Evolutionary conservation across 2,797 vertebrate genomes (phyloP), one percentile per base, ranked within the genome.

Genomic region (Tarsius wallacei): DNA sequence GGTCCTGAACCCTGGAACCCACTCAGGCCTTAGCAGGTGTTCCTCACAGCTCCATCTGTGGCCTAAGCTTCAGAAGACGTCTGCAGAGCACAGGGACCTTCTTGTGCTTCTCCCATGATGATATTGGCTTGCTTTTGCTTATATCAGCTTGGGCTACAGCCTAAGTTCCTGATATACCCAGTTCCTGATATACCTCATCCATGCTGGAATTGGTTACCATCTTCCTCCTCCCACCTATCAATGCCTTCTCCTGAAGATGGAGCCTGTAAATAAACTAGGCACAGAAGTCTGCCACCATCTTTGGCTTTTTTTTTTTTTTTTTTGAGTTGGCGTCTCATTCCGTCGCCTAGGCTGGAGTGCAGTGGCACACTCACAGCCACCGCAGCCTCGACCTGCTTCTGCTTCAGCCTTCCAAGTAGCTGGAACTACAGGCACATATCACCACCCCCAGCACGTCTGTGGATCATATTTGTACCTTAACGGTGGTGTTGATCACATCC

Each of bases 201-300:
- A 31, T 66, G 57, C 57, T 82, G 36, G 68, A 70, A 42, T 26
- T 49, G 47, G 61, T 59, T 24, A 51, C 31, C 17, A 5, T 55
- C 49, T 55, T 84, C 51, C 77, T 76, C n/a, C 63, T 93, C 71
- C 63, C 26, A 36, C 7, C 36, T 7, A 1, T 42, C 68, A 2
- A 26, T 21, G n/a, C 55, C 42, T 87, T 33, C 68, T 59, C 33
- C n/a, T 9, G 11, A 55, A 76, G 61, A n/a, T 21, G 61, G 84
- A 85, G 21, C 53, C 91, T n/a, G 3, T 61, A 66, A 91, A 82
- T 59, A 96, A 83, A 89, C 55, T 13, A 13, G 82, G 57, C 61
- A 51, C 16, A 57, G 88, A 90, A 68, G 87, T 13, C 28, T 63
- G n/a, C 64, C 42, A 51, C 64, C 28, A 22, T 26, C 59, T 87